These are phyloP conservation scores for Mellivora capensis DNA, from an alignment of 2,113 vertebrate species.

Conservation along the genomic window DNA sequence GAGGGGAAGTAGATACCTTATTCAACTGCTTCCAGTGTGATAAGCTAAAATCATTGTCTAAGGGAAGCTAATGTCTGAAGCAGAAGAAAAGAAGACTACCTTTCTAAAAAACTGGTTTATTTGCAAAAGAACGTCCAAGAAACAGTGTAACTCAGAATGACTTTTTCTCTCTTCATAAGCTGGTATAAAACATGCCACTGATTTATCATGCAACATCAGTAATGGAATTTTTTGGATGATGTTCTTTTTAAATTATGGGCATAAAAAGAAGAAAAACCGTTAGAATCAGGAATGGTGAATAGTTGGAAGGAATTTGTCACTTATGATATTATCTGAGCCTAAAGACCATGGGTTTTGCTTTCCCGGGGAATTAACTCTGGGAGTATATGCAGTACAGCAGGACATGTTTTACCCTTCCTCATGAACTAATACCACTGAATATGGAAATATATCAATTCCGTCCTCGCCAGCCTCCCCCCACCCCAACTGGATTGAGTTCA, in stretches of 20 bases:
- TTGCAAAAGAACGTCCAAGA: constrained; percentile 49
- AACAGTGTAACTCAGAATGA: neutral
- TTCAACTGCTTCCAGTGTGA: neutral
- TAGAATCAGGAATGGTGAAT: constrained; percentile 14
- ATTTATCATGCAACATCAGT: constrained; percentile 37
- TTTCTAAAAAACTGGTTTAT: constrained; percentile 33
- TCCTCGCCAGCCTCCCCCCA: neutral
- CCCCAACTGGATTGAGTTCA: constrained; percentile 68
- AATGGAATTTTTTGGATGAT: constrained; percentile 24
- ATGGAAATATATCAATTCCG: constrained; percentile 66
- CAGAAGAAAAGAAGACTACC: neutral
- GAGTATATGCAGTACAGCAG: constrained; percentile 5
- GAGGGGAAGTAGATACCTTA: constrained; percentile 40
- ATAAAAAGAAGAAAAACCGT: constrained; percentile 21
- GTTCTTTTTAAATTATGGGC: constrained; percentile 48
- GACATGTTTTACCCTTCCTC: constrained; percentile 42
- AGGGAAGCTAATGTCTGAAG: constrained; percentile 56
- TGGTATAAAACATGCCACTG: neutral
- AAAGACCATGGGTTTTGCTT: neutral
- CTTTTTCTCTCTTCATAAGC: neutral
- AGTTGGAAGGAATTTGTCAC: constrained; percentile 39
- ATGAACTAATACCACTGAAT: constrained; percentile 64
- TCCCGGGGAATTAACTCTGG: constrained; percentile 41
- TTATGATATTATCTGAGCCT: constrained; percentile 48
- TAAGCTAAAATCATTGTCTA: constrained; percentile 63